Conservation (phyloP, 2,797 vertebrate species). For the Anas bahamensis region DNA sequence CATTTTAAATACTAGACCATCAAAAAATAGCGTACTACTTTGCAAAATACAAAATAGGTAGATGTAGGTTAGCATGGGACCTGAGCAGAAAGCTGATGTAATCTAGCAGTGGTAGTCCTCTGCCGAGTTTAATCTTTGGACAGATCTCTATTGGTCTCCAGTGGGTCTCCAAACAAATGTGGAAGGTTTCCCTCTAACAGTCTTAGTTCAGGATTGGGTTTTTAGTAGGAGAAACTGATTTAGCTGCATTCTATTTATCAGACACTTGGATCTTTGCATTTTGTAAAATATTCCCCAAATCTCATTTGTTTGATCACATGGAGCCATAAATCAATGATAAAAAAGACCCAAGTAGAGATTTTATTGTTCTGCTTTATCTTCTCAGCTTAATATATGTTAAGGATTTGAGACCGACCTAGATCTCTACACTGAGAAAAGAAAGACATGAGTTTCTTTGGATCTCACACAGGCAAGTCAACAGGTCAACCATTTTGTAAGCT, state of each 20-base stretch:
- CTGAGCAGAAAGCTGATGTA: background rate
- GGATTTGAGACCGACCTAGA: background rate
- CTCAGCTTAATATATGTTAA: background rate
- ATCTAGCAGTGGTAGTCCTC: background rate
- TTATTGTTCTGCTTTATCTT: background rate
- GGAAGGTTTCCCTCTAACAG: background rate
- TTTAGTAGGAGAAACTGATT: background rate
- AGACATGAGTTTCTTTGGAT: background rate
- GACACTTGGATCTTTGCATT: background rate
- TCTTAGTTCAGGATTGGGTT: background rate
- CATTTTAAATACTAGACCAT: background rate
- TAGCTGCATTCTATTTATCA: background rate
- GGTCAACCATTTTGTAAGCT: background rate
- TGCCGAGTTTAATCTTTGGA: background rate
- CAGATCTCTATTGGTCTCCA: background rate
- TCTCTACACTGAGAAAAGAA: background rate
- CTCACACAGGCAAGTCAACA: background rate
- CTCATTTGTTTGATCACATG: background rate
- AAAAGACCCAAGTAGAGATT: background rate
- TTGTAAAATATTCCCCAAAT: background rate
- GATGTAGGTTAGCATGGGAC: background rate
- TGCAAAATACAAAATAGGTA: background rate
- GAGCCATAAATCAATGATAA: background rate
- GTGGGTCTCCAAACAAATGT: background rate
- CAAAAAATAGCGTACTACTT: background rate